phyloP scores from a whole-genome alignment of 1,140 invertebrate genomes.

The Camponotus vicinus region DNA sequence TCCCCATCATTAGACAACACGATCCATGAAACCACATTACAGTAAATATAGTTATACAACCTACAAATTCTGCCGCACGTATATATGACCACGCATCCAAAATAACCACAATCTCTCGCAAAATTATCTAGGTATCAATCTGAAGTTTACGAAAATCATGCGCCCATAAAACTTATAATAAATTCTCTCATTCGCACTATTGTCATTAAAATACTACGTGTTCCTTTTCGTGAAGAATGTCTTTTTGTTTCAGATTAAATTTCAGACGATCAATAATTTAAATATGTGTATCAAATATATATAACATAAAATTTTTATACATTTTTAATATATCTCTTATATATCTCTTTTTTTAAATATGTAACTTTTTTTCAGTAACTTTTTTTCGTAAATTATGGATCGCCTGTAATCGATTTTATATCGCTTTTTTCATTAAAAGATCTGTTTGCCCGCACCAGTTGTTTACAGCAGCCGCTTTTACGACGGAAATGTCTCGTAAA shows the following conservation, averaged over 20 bases:
- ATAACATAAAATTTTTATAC: slow-evolving; percentile 19
- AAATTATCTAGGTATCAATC: background rate
- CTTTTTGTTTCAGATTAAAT: background rate
- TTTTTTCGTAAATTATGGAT: slow-evolving; percentile 11
- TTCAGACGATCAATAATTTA: slow-evolving; percentile 25
- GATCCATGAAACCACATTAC: slow-evolving; percentile 17
- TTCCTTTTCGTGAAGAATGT: slow-evolving; percentile 9
- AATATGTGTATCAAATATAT: background rate
- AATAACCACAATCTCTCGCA: slow-evolving; percentile 26
- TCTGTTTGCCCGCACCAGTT: background rate
- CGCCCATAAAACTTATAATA: slow-evolving; percentile 24
- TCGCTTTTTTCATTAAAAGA: background rate
- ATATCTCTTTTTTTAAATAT: background rate
- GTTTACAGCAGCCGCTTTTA: slow-evolving; percentile 21
- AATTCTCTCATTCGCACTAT: slow-evolving; percentile 28
- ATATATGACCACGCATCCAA: background rate
- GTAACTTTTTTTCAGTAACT: background rate
- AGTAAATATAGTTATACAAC: slow-evolving; percentile 22
- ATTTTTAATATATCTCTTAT: slow-evolving; percentile 14
- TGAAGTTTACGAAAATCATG: slow-evolving; percentile 7
- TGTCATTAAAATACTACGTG: slow-evolving; percentile 57
- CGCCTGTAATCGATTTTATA: slow-evolving; percentile 14
- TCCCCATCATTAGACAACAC: background rate
- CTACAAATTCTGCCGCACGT: slow-evolving; percentile 2
- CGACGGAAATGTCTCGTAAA: slow-evolving; percentile 10